A percentile compares a stretch with the other conserved stretches of the same genome.
Evolutionary conservation across 2,797 vertebrate species (phyloP).

Genomic region (Crax fasciolata): DNA sequence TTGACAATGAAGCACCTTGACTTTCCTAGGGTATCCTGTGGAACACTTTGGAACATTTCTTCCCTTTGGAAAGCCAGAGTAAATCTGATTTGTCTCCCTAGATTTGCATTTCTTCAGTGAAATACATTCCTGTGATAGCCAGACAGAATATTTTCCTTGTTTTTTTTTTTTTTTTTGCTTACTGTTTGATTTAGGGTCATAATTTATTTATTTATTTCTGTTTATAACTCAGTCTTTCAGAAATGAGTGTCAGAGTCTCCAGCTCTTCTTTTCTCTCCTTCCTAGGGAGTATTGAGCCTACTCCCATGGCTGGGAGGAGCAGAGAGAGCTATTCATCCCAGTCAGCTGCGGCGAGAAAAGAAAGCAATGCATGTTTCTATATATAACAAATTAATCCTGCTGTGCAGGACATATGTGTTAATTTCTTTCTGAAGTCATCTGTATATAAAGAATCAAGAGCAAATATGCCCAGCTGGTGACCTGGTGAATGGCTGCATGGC

Average conservation of each 20-base stretch:
- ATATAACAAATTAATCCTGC: slow-evolving; percentile 12
- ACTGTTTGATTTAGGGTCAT: neutral
- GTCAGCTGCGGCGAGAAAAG: neutral
- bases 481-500: neutral
- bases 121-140: neutral
- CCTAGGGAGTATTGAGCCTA: neutral
- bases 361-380: slow-evolving; percentile 3
- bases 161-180: neutral
- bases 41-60: neutral
- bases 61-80: neutral
- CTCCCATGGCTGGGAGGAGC: neutral
- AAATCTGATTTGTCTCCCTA: neutral
- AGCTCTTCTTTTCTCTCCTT: neutral
- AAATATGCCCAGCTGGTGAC: slow-evolving; percentile 5
- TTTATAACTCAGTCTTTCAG: neutral
- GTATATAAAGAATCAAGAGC: slow-evolving; percentile 22
- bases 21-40: neutral
- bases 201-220: neutral
- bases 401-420: neutral
- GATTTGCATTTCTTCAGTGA: neutral
- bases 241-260: neutral
- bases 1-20: neutral
- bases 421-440: slow-evolving; percentile 35
- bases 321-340: slow-evolving; percentile 19
- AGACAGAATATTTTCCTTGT: neutral